Evolutionary conservation across 2,797 vertebrate genomes (phyloP).

Genomic region (Phrynocephalus vlangalii): DNA sequence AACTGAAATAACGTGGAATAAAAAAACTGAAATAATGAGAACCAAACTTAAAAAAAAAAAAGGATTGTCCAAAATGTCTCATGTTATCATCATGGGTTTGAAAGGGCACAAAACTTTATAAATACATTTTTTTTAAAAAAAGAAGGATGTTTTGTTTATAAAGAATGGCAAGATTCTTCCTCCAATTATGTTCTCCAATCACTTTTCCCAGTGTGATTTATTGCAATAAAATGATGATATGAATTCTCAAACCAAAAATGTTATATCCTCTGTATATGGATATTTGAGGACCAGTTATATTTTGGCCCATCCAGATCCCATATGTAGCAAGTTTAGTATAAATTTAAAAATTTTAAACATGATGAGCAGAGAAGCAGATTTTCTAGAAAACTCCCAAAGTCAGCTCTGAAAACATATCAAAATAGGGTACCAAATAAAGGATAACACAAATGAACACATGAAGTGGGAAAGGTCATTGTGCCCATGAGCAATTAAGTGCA

Average conservation of each 20-base stretch:
- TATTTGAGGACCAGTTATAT: not conserved
- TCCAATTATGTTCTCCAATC: not conserved
- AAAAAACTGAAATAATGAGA: conserved; percentile 37
- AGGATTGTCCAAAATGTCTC: conserved; percentile 38
- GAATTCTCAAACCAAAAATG: not conserved
- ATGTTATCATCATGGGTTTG: conserved; percentile 49
- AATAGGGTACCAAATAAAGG: conserved; percentile 76
- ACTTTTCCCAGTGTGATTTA: conserved; percentile 28
- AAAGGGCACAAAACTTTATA: conserved; percentile 54
- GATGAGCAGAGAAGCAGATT: conserved; percentile 40
- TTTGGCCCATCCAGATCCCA: conserved; percentile 17
- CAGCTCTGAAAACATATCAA: conserved; percentile 70
- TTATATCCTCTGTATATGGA: conserved; percentile 14
- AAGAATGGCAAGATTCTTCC: conserved; percentile 12
- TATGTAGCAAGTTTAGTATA: conserved; percentile 45
- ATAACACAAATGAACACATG: conserved; percentile 78
- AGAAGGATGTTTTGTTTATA: conserved; percentile 38
- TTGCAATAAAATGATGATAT: not conserved
- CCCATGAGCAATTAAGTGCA: conserved; percentile 79
- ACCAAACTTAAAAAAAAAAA: conserved; percentile 46
- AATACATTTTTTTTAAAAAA: conserved; percentile 55
- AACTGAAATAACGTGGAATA: conserved; percentile 40
- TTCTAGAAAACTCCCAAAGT: conserved; percentile 63
- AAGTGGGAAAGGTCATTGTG: conserved; percentile 76
- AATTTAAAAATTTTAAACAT: conserved; percentile 54